phyloP scores from a whole-genome alignment of 2,888 invertebrate genomes.

The Limnephilus rhombicus region DNA sequence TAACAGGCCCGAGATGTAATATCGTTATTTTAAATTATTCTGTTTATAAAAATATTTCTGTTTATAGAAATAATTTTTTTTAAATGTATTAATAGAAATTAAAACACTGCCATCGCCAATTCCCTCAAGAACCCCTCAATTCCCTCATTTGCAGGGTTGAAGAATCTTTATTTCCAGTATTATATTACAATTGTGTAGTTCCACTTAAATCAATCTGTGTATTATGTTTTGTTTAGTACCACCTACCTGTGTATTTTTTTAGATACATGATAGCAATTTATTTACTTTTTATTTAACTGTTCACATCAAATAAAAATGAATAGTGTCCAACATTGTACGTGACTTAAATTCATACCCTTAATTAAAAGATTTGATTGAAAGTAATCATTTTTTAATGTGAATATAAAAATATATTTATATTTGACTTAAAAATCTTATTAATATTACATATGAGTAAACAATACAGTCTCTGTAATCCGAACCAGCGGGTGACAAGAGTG shows the following conservation, averaged over 20 bases:
- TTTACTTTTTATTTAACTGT: neutral
- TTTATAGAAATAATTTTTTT: neutral
- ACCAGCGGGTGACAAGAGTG: no score
- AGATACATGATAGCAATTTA: neutral
- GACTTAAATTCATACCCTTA: neutral
- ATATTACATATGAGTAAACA: no score
- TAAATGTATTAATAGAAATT: neutral
- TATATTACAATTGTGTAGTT: neutral
- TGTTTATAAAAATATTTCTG: neutral
- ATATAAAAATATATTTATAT: neutral
- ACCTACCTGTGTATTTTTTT: neutral
- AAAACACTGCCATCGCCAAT: neutral
- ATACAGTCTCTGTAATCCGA: no score
- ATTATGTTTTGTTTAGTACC: neutral
- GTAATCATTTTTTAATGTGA: neutral
- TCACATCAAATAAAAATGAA: neutral
- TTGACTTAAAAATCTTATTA: neutral
- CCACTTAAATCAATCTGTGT: neutral
- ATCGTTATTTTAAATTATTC: neutral
- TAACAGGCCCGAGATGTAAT: neutral
- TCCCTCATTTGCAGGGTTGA: no score
- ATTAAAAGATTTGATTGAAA: neutral
- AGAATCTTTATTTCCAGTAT: neutral
- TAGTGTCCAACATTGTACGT: neutral
- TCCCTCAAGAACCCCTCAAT: neutral